Conservation (phyloP, 2,113 vertebrate species). For the Scomber japonicus region DNA sequence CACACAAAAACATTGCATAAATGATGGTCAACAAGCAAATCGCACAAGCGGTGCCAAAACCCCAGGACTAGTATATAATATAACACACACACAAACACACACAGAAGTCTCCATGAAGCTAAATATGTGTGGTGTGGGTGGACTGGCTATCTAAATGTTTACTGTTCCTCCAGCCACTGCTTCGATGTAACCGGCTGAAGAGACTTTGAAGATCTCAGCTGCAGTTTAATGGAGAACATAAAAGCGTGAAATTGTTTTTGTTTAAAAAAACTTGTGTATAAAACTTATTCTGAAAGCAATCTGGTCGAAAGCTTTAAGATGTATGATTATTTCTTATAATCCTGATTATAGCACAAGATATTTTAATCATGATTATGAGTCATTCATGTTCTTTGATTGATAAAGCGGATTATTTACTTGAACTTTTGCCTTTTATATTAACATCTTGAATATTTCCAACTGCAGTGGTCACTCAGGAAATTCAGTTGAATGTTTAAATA, state of each 20-base stretch:
- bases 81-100: conserved; percentile 20
- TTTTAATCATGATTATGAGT: conserved; percentile 6
- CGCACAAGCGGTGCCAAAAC: conserved; percentile 45
- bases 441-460: neutral
- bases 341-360: neutral
- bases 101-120: conserved; percentile 45
- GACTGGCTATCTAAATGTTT: conserved; percentile 68
- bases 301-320: conserved; percentile 3
- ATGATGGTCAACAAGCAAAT: conserved; percentile 59
- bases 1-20: conserved; percentile 41
- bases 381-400: conserved; percentile 11
- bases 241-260: neutral
- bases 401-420: conserved; percentile 25
- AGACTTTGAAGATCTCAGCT: conserved; percentile 19
- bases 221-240: conserved; percentile 24
- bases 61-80: conserved; percentile 34
- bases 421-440: conserved; percentile 5
- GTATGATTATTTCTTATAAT: neutral
- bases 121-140: conserved; percentile 50
- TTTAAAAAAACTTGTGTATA: neutral
- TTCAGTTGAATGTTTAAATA: neutral
- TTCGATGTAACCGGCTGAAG: neutral
- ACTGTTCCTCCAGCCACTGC: conserved; percentile 31
- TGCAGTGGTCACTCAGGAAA: conserved; percentile 3
- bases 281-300: conserved; percentile 1